These are phyloP conservation scores for Cercopithecus diana DNA, from an alignment of 2,797 vertebrate species.

Conservation along the genomic window DNA sequence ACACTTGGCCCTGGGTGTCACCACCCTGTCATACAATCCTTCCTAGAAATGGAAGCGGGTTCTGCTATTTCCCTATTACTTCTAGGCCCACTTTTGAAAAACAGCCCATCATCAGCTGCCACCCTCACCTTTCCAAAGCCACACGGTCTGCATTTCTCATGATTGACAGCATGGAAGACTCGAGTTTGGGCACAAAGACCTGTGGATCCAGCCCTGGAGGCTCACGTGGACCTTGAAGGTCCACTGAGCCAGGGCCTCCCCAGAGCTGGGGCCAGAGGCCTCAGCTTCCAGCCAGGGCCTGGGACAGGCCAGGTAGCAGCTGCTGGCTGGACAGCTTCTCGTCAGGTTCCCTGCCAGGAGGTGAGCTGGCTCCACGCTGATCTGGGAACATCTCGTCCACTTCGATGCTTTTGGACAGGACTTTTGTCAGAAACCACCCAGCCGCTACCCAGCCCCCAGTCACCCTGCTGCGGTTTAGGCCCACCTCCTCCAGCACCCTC, in stretches of 20 bases:
- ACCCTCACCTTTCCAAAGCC: not conserved
- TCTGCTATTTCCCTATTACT: not conserved
- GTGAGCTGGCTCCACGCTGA: not conserved
- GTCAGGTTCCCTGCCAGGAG: not conserved
- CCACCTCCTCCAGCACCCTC: not conserved
- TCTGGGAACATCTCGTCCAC: rapidly evolving
- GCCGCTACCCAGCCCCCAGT: rapidly evolving
- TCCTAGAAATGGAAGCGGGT: not conserved
- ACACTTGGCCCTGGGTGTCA: rapidly evolving
- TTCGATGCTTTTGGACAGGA: not conserved
- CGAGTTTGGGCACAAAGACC: too few relatives aligned
- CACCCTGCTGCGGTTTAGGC: not conserved
- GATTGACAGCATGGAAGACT: rapidly evolving
- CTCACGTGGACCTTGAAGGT: not conserved
- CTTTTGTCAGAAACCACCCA: not conserved
- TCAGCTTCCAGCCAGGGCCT: not conserved
- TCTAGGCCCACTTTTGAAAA: not conserved
- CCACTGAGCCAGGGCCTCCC: not conserved
- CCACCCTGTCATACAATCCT: not conserved
- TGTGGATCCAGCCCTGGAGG: not conserved
- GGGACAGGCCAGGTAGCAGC: not conserved
- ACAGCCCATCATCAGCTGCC: not conserved
- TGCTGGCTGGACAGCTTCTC: not conserved
- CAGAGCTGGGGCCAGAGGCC: not conserved
- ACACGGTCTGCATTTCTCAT: rapidly evolving